Conservation (phyloP, 2,888 invertebrate genomes). For the Cantharis rufa region DNA sequence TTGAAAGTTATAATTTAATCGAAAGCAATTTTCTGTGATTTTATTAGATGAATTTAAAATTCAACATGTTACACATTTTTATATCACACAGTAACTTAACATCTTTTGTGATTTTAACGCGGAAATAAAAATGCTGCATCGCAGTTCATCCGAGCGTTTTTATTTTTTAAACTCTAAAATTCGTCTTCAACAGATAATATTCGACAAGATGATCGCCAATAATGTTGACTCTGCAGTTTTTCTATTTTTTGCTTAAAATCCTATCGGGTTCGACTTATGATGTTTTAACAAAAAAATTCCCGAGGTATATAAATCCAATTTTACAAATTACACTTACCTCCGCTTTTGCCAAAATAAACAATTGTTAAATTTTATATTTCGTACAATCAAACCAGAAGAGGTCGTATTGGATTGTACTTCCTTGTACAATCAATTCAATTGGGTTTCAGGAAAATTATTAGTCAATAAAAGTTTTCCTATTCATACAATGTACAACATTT, state of each 20-base stretch:
- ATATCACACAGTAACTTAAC: background rate
- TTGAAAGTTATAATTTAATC: background rate
- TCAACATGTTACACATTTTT: background rate
- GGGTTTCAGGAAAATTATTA: background rate
- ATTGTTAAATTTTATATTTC: background rate
- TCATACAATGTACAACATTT: no score
- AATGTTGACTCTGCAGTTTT: background rate
- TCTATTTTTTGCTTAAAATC: background rate
- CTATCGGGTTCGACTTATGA: background rate
- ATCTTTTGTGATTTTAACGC: background rate
- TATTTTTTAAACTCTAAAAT: background rate
- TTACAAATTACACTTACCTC: background rate
- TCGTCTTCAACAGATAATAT: background rate
- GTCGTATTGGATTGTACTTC: background rate
- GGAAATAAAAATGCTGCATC: background rate
- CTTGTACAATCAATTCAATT: background rate
- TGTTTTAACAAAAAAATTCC: background rate
- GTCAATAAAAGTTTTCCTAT: background rate
- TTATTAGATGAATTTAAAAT: slow-evolving; percentile 2
- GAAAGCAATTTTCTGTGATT: background rate
- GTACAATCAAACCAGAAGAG: background rate
- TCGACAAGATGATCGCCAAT: background rate
- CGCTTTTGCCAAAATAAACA: background rate
- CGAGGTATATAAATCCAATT: background rate
- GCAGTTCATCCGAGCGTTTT: background rate